Evolutionary conservation across 2,888 invertebrate species (phyloP), one percentile per base, ranked within the genome.

Genomic region (Papilio protenor): DNA sequence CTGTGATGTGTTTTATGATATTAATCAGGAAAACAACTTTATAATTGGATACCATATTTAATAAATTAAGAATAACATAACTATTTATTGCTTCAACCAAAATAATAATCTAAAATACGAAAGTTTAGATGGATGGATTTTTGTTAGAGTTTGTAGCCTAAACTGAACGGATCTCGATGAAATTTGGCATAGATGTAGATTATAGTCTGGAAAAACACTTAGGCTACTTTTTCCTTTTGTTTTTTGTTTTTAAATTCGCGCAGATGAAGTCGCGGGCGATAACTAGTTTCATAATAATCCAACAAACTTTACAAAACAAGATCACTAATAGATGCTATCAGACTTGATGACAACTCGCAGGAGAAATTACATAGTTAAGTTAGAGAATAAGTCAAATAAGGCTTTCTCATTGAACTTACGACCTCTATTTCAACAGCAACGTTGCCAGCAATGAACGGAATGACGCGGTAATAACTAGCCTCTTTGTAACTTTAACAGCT

Each of bases 401-500:
- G 75, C 75, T 55, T 75, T 64, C 75, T 55, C 64, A 55, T 61
- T 74, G 74, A 77, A 61, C 77, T 74, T 49, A 18, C 47, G 70
- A 61, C 77, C 77, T 77, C 49, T 23, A 21, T 61, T 71, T 40
- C 77, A 75, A 75, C 77, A n/a, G 23, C n/a, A 61, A 55, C 74
- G 70, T 71, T 47, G 74, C 21, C 16, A 49, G 47, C 27, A 23
- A 21, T 71, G 71, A 59, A 16, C 18, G 40, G 21, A 72, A 61
- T 47, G 55, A 72, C 55, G 55, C 52, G 16, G 55, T 72, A 72
- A 72, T 72, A 55, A 55, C 55, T 33, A 2, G n/a, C 27, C 55
- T n/a, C 72, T 55, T 72, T 55, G 27, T 23, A 72, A n/a, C 49
- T 52, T 52, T 55, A 72, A 33, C 55, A 55, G 33, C n/a, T 5